Base-by-base conservation (phyloP, 2,888 invertebrate species). In the Trisateles emortualis region DNA sequence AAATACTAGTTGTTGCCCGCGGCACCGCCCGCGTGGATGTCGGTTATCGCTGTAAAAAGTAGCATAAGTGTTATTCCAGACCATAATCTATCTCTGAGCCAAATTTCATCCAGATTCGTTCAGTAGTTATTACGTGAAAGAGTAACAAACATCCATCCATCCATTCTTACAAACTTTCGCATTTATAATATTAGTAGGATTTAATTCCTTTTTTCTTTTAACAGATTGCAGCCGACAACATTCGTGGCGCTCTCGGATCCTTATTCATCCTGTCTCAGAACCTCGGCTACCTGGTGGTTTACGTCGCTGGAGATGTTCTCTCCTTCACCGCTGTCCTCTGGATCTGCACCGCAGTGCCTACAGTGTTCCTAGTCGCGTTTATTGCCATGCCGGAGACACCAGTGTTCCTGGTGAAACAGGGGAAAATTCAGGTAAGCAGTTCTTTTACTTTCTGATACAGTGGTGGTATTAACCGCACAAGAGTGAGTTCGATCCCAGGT, bases 331-430 rank as follows among this genome's bases (percentile, higher is more conserved):
- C 87, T 0, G 92, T 92, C 4, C 80, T 89, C 74, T 92, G 91
- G 90, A 70, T 92, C 8, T 92, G 92, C 59, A 82, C 86, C 0
- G 84, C 87, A 0, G 87, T 92, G 2, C 92, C 92, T 0, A 79
- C 84, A 1, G 53, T 88, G 3, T 92, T 92, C 43, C 58, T 91
- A 0, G 26, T 91, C 0, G 76, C 78, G 0, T 92, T 92, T 74
- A 62, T 90, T 0, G 82, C 84, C 2, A 91, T 92, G 91, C 93
- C 93, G 0, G 93, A 93, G 62, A 92, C 93, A 0, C 93, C 93
- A 0, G 90, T 90, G 10, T 92, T 92, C 64, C 74, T 92, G 1
- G 82, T 93, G 10, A 91, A 93, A 32, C 89, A 91, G 49, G 91
- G 92, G 2, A 91, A 90, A 42, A 73, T 87, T 2, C 75, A 88